These are phyloP conservation scores for Drosophila kepulauana DNA, from an alignment of 1,140 invertebrate genomes.

Conservation along the genomic window DNA sequence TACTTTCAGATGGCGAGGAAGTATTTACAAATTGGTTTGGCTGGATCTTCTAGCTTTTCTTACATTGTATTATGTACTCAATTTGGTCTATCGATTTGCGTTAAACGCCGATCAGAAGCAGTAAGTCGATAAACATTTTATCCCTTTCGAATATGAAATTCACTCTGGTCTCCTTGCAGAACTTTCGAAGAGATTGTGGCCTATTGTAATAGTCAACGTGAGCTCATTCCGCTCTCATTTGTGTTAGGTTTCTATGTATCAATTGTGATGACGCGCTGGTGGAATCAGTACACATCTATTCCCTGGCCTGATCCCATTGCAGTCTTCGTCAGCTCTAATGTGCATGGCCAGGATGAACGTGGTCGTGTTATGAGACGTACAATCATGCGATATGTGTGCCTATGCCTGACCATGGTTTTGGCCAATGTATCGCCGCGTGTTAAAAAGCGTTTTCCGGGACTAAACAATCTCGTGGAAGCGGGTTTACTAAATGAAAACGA, in stretches of 20 bases:
- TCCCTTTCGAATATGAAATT: background rate
- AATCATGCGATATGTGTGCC: constrained; percentile 93
- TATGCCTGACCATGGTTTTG: constrained; percentile 93
- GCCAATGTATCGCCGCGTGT: constrained; percentile 94
- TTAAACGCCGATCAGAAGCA: constrained; percentile 92
- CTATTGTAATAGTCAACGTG: constrained; percentile 93
- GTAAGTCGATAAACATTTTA: constrained; percentile 86
- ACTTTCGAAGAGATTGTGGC: constrained; percentile 91
- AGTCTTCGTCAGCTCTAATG: constrained; percentile 89
- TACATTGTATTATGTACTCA: constrained; percentile 93
- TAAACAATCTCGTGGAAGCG: constrained; percentile 94
- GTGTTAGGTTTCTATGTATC: constrained; percentile 97
- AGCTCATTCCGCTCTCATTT: constrained; percentile 94
- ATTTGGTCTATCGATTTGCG: constrained; percentile 93
- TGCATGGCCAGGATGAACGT: constrained; percentile 91
- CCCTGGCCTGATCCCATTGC: constrained; percentile 94
- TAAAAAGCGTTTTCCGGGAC: constrained; percentile 96
- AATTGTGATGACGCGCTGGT: constrained; percentile 97
- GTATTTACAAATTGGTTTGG: constrained; percentile 98
- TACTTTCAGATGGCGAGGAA: constrained; percentile 95
- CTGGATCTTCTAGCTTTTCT: constrained; percentile 96
- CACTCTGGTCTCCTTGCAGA: constrained; percentile 76
- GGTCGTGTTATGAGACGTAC: constrained; percentile 94
- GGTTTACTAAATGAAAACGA: constrained; percentile 96
- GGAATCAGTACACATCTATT: constrained; percentile 93